Evolutionary conservation across 1,140 invertebrate species (phyloP).

Genomic region (Lysiphlebus fabarum): DNA sequence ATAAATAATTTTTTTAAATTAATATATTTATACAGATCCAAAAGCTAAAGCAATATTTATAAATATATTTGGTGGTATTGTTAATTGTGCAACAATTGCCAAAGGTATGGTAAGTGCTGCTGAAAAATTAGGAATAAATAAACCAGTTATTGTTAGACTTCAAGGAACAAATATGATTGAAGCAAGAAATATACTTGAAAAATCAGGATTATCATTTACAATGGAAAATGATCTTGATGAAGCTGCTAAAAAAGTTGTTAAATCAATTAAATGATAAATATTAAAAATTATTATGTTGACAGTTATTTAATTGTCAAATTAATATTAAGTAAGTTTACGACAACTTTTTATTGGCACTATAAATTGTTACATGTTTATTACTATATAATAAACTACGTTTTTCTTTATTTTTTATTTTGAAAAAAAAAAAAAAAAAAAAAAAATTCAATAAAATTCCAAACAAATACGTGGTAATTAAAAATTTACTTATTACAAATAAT

Average conservation of each 20-base stretch:
- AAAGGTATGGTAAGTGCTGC: constrained; percentile 90
- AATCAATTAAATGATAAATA: constrained; percentile 51
- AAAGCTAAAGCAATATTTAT: constrained; percentile 94
- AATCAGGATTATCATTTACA: constrained; percentile 79
- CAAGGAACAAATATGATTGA: constrained; percentile 72
- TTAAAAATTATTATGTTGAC: background rate
- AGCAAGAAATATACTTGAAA: constrained; percentile 70
- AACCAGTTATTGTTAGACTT: constrained; percentile 89
- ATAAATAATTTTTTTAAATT: constrained; percentile 13
- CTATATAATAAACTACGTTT: background rate
- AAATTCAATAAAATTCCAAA: background rate
- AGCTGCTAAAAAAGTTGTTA: constrained; percentile 85
- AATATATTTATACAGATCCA: constrained; percentile 59
- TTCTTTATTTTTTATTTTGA: background rate
- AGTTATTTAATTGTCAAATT: too few relatives aligned
- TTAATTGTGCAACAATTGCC: constrained; percentile 96
- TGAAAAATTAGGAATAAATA: constrained; percentile 72
- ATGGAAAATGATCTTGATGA: constrained; percentile 85
- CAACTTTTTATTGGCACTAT: too few relatives aligned
- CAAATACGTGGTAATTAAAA: constrained; percentile 2
- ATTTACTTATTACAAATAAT: too few relatives aligned
- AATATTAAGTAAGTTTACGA: too few relatives aligned
- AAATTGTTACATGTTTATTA: too few relatives aligned
- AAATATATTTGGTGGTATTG: constrained; percentile 99
- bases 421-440: too few relatives aligned